A percentile compares a stretch with the other conserved stretches of the same genome.
phyloP scores from a whole-genome alignment of 2,888 invertebrate genomes.

The Leucophenga maculata region DNA sequence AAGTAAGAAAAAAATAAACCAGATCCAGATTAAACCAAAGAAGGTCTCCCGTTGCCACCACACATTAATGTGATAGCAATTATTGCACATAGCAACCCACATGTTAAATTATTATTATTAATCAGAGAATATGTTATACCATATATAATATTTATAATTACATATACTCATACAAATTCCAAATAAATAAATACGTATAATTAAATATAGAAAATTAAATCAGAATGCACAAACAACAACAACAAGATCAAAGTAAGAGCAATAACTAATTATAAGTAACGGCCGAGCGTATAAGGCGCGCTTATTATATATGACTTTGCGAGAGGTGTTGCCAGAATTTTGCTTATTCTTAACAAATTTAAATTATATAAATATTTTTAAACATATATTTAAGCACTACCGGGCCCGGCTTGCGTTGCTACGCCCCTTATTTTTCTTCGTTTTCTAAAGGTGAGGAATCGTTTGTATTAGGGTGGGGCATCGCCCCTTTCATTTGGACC shows the following conservation, averaged over 20 bases:
- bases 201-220: constrained; percentile 3
- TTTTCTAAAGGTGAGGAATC: too few relatives aligned
- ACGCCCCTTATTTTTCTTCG: too few relatives aligned
- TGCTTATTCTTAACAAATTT: too few relatives aligned
- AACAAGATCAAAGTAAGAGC: not conserved
- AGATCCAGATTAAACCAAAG: constrained; percentile 8
- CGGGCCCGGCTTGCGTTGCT: too few relatives aligned
- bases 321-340: too few relatives aligned
- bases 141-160: constrained; percentile 13
- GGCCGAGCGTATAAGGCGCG: not conserved
- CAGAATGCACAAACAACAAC: constrained; percentile 5
- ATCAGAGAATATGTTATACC: not conserved
- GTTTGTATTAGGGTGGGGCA: too few relatives aligned
- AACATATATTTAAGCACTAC: too few relatives aligned
- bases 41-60: not conserved
- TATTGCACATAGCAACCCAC: too few relatives aligned
- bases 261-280: not conserved
- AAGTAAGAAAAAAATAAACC: too few relatives aligned
- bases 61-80: not conserved
- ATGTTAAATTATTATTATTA: not conserved
- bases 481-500: too few relatives aligned
- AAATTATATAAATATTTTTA: not conserved
- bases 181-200: not conserved
- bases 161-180: constrained; percentile 2
- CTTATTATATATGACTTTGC: too few relatives aligned